Evolutionary conservation across 1,140 invertebrate genomes (phyloP), one percentile per base, ranked within the genome.

Genomic region (Proctacanthus coquilletti): DNA sequence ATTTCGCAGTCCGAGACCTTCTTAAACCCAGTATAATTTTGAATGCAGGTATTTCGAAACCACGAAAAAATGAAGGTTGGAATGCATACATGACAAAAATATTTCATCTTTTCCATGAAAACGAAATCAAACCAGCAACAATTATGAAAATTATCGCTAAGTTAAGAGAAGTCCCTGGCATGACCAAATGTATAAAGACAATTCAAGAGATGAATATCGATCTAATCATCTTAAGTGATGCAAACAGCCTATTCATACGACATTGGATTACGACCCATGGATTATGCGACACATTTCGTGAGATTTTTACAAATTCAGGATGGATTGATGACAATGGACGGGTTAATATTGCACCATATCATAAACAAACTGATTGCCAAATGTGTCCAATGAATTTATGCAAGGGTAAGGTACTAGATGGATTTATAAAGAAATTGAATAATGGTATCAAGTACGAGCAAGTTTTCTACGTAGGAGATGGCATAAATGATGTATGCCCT

Each of bases 221-320:
- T 51, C 60, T 75, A 11, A 78, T 86, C 17, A 75, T 87, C n/a
- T 78, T 85, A 34, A 85, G 81, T 18, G 83, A 86, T 61, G 74
- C 81, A 3, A 87, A 86, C 63, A 71, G 72, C 2, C 50, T 76
- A 23, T 84, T 85, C 42, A 85, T 87, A 38, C 56, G 75, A 8
- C 57, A 65, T 21, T 77, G 80, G 70, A 51, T 85, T 3, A 53
- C 67, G 27, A 48, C 63, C n/a, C 54, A 70, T 39, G 58, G 68
- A 11, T 46, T 85, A 11, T 43, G 58, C 21, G 47, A 69, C n/a
- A 50, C 57, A 8, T 56, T 87, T 6, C 40, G 52, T 10, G 58
- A 66, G 47, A 61, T 83, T 11, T 86, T 77, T 42, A 83, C 82
- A 3, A 87, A 87, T 61, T 77, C 78, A n/a, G 80, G 80, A 0